A percentile compares a stretch with the other conserved stretches of the same genome.
Conservation (phyloP, 2,888 invertebrate species). For the Pseudanteris insignis region DNA sequence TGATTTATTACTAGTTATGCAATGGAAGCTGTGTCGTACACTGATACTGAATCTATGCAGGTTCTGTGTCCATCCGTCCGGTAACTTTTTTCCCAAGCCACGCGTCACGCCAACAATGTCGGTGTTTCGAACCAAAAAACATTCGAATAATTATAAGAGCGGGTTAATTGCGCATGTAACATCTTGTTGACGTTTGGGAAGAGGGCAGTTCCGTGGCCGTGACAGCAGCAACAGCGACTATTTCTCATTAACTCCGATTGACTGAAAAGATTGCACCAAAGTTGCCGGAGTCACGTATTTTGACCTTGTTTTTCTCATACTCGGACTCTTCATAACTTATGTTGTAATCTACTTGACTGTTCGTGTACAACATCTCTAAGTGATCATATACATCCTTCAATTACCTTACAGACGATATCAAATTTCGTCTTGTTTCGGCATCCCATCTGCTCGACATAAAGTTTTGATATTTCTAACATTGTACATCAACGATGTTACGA, state of each 20-base stretch:
- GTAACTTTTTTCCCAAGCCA: conserved; percentile 25
- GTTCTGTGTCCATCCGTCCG: not conserved
- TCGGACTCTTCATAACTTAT: conserved; percentile 23
- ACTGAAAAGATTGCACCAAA: conserved; percentile 31
- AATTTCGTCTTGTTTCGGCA: conserved; percentile 25
- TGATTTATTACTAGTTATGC: conserved; percentile 60
- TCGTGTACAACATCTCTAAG: conserved; percentile 29
- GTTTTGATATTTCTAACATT: conserved; percentile 22
- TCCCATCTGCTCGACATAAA: conserved; percentile 25
- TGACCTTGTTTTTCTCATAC: conserved; percentile 30
- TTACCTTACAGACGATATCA: conserved; percentile 37
- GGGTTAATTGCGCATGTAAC: conserved; percentile 16
- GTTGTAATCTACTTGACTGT: conserved; percentile 29
- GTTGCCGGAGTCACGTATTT: conserved; percentile 16
- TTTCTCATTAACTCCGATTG: conserved; percentile 31
- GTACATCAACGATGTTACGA: conserved; percentile 28
- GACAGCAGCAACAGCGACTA: conserved; percentile 1
- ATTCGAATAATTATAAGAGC: conserved; percentile 6
- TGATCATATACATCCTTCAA: conserved; percentile 40
- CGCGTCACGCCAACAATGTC: conserved; percentile 18
- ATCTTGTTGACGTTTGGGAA: conserved; percentile 19
- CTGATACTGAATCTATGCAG: too few species aligned
- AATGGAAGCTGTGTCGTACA: conserved; percentile 44
- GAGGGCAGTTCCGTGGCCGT: not conserved
- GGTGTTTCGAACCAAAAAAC: conserved; percentile 4